Conservation (phyloP, 1,140 invertebrate genomes). For the Pachyrhynchus sulphureomaculatus region DNA sequence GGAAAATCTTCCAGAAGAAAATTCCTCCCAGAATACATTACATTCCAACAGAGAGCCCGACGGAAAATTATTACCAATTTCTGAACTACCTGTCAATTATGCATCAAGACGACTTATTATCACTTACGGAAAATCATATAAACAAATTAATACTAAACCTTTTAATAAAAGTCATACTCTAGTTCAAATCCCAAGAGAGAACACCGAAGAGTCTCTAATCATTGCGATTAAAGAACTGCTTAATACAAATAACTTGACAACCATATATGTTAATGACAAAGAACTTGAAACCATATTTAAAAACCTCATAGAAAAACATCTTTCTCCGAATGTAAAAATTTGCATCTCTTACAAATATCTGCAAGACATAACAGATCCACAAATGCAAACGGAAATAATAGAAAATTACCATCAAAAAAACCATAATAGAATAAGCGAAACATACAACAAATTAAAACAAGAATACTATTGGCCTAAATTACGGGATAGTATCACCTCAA, state of each 20-base stretch:
- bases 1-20: background rate
- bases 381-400: constrained; percentile 15
- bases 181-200: background rate
- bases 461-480: constrained; percentile 33
- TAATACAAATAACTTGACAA: background rate
- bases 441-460: constrained; percentile 23
- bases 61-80: constrained; percentile 5
- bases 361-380: background rate
- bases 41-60: constrained; percentile 1
- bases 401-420: constrained; percentile 22
- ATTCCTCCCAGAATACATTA: background rate
- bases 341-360: background rate
- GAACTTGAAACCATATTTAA: constrained; percentile 15
- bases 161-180: constrained; percentile 3
- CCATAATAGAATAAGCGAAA: constrained; percentile 31
- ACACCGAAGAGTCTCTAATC: background rate
- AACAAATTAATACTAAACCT: background rate
- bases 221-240: background rate
- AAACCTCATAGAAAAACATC: background rate
- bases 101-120: background rate
- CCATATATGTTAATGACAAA: background rate
- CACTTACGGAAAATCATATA: background rate
- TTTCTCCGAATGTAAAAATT: background rate
- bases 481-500: background rate
- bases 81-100: background rate